Evolutionary conservation across 2,888 invertebrate species (phyloP).

Genomic region (Philonicus albiceps): DNA sequence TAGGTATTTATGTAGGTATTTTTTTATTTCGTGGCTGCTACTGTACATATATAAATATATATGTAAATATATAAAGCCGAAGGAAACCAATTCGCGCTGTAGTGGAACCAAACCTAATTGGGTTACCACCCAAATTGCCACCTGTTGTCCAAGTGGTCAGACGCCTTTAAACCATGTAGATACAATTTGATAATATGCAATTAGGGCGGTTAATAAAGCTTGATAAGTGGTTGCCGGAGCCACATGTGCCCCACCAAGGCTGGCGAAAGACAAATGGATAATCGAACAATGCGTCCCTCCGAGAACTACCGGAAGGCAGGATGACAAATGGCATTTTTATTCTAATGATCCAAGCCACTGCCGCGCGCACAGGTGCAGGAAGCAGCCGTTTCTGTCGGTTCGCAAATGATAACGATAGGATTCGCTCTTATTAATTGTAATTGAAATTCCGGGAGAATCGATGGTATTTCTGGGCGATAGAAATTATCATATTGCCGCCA

Average conservation of each 20-base stretch:
- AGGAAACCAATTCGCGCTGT: neutral
- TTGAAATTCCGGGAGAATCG: conserved; percentile 25
- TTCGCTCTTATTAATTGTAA: conserved; percentile 24
- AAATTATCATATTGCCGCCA: neutral
- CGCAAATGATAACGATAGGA: conserved; percentile 30
- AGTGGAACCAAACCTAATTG: conserved; percentile 39
- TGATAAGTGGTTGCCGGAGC: conserved; percentile 12
- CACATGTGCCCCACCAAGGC: neutral
- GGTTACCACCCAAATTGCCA: conserved; percentile 45
- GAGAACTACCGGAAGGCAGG: neutral
- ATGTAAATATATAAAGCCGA: neutral
- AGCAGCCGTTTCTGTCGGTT: conserved; percentile 8
- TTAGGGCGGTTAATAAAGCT: conserved; percentile 26
- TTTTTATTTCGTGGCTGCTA: too few relatives aligned
- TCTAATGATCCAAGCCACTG: conserved; percentile 17
- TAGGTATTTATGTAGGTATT: too few relatives aligned
- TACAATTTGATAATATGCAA: conserved; percentile 20
- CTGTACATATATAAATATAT: neutral
- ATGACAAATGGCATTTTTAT: conserved; percentile 33
- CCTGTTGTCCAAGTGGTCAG: conserved; percentile 45
- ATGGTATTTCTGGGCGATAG: neutral
- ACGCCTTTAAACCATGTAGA: conserved; percentile 31
- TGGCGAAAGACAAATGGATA: neutral
- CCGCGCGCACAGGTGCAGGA: neutral
- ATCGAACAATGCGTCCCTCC: neutral